Conservation (phyloP, 2,113 vertebrate species). For the Chaetops frenatus region DNA sequence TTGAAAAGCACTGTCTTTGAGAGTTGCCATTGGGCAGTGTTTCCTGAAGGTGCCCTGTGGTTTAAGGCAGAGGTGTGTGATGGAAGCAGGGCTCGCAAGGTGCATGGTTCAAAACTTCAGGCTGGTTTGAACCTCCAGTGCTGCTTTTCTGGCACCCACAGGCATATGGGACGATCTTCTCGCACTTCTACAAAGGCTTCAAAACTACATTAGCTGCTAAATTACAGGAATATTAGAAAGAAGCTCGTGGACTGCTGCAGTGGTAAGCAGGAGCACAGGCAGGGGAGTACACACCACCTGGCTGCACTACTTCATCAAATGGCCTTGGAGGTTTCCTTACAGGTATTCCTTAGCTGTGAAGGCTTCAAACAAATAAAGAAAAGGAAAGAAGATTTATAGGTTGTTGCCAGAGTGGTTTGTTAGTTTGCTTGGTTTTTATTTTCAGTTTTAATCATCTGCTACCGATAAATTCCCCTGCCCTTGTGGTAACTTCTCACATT, state of each 20-base stretch:
- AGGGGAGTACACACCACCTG: neutral
- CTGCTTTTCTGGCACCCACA: neutral
- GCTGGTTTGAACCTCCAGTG: neutral
- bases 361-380: neutral
- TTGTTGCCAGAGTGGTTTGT: neutral
- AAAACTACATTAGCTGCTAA: neutral
- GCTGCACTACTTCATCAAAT: neutral
- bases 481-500: constrained; percentile 5
- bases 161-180: neutral
- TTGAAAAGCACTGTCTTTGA: neutral
- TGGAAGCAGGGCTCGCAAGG: neutral
- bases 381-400: neutral
- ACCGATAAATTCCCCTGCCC: constrained; percentile 7
- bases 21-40: neutral
- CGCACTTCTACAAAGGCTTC: neutral
- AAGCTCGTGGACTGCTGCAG: neutral
- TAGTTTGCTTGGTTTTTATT: neutral
- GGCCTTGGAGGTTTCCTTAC: neutral
- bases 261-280: neutral
- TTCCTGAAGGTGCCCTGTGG: neutral
- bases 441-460: constrained; percentile 34
- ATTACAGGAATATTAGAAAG: neutral
- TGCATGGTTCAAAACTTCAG: neutral
- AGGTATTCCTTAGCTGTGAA: neutral
- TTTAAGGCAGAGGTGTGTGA: neutral